A percentile compares a stretch with the other conserved stretches of the same genome.
Evolutionary conservation across 2,888 invertebrate species (phyloP).

Genomic region (Margaritifera margaritifera): DNA sequence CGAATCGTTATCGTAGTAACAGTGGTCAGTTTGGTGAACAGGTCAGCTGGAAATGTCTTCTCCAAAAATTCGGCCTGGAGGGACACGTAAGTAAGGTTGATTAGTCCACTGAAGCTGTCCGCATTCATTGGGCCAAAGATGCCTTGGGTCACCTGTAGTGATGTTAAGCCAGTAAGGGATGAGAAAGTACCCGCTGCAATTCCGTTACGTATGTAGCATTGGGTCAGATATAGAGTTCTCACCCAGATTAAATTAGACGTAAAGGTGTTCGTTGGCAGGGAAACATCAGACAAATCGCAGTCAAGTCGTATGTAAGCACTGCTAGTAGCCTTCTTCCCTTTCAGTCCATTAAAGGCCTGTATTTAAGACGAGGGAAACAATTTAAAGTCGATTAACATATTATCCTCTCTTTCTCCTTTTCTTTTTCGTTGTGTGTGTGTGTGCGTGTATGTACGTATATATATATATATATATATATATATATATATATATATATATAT

Average conservation of each 20-base stretch:
- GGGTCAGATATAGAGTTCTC: slow-evolving; percentile 9
- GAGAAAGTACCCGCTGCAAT: slow-evolving; percentile 16
- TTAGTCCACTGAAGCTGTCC: slow-evolving; percentile 17
- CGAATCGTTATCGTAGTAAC: slow-evolving; percentile 16
- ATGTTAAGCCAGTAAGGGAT: slow-evolving; percentile 16
- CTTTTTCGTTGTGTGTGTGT: no score
- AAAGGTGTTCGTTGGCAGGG: slow-evolving; percentile 5
- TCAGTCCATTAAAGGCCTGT: slow-evolving; percentile 17
- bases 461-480: no score
- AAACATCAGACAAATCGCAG: slow-evolving; percentile 13
- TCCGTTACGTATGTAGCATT: slow-evolving; percentile 21
- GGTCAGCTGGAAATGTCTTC: slow-evolving; percentile 6
- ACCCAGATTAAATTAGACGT: slow-evolving; percentile 18
- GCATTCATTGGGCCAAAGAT: slow-evolving; percentile 19
- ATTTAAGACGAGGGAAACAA: no score
- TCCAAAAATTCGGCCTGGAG: slow-evolving; percentile 22
- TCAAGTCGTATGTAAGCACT: slow-evolving; percentile 8
- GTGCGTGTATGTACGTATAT: no score
- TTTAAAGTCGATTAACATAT: no score
- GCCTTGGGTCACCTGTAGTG: slow-evolving; percentile 10
- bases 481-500: no score
- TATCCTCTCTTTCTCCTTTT: no score
- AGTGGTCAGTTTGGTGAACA: slow-evolving; percentile 9
- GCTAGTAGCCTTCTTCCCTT: neutral
- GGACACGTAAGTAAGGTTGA: slow-evolving; percentile 3